Evolutionary conservation across 2,888 invertebrate genomes (phyloP).

Genomic region (Orthonevra nobilis): DNA sequence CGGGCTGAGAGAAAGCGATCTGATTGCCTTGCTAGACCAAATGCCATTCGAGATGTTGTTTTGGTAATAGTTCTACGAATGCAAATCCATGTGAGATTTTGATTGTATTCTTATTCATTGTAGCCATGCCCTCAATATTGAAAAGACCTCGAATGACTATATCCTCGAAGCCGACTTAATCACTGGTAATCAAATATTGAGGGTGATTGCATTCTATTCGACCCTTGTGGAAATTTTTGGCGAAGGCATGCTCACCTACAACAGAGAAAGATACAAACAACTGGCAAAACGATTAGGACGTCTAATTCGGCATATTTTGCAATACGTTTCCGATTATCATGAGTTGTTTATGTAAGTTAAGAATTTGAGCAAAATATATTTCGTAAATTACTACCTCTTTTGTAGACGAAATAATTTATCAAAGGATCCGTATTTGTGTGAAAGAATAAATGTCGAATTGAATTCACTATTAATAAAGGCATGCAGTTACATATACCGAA

Average conservation of each 20-base stretch:
- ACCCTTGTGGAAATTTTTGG: slow-evolving; percentile 84
- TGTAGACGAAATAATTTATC: slow-evolving; percentile 76
- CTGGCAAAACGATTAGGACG: slow-evolving; percentile 86
- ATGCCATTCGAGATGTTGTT: slow-evolving; percentile 87
- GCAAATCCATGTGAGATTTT: no score
- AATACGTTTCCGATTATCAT: slow-evolving; percentile 86
- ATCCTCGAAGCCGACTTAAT: slow-evolving; percentile 81
- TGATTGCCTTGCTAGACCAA: slow-evolving; percentile 88
- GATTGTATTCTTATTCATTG: slow-evolving; percentile 35
- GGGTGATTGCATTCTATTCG: slow-evolving; percentile 86
- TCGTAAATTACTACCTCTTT: no score
- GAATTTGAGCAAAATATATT: no score
- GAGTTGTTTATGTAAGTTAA: slow-evolving; percentile 76
- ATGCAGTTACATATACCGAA: slow-evolving; percentile 85
- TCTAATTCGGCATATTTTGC: slow-evolving; percentile 85
- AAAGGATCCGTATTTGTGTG: slow-evolving; percentile 81
- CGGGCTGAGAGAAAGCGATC: slow-evolving; percentile 87
- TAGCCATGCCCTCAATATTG: slow-evolving; percentile 78
- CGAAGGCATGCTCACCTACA: slow-evolving; percentile 85
- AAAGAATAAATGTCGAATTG: slow-evolving; percentile 86
- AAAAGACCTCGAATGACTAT: slow-evolving; percentile 76
- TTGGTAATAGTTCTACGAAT: slow-evolving; percentile 74
- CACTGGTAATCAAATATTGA: slow-evolving; percentile 84
- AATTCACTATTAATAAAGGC: slow-evolving; percentile 87
- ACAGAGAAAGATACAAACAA: slow-evolving; percentile 82